phyloP scores from a whole-genome alignment of 2,888 invertebrate genomes.

The Leptodirus hochenwartii region DNA sequence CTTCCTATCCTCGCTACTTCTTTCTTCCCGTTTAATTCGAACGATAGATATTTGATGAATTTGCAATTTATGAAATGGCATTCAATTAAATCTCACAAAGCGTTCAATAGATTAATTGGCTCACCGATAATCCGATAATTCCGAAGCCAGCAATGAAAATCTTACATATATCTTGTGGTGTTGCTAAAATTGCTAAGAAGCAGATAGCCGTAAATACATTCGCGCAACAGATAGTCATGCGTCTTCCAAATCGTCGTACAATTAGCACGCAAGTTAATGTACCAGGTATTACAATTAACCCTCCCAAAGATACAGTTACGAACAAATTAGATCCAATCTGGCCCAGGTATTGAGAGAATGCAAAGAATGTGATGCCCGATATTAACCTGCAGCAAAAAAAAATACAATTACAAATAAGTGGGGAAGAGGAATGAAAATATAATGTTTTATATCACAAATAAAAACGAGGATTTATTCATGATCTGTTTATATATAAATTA shows the following conservation, averaged over 20 bases:
- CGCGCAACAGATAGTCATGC: conserved; percentile 30
- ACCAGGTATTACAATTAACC: conserved; percentile 35
- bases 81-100: no score
- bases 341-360: conserved; percentile 39
- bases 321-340: conserved; percentile 35
- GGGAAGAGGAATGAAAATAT: no score
- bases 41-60: no score
- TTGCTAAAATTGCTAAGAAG: conserved; percentile 30
- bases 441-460: no score
- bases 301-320: conserved; percentile 32
- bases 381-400: conserved; percentile 31
- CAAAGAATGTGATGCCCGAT: conserved; percentile 36
- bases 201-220: conserved; percentile 31
- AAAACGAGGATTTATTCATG: no score
- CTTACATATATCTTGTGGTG: conserved; percentile 37
- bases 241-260: conserved; percentile 31
- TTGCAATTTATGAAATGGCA: no score
- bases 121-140: conserved; percentile 45
- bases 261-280: conserved; percentile 33
- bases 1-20: no score
- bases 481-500: no score
- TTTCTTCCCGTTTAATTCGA: conserved; percentile 1
- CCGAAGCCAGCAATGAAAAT: conserved; percentile 40
- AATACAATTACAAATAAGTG: neutral
- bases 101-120: conserved; percentile 14